A percentile compares a stretch with the other conserved stretches of the same genome.
These are phyloP conservation scores for Orius laevigatus DNA, from an alignment of 1,140 invertebrate genomes.

Conservation along the genomic window DNA sequence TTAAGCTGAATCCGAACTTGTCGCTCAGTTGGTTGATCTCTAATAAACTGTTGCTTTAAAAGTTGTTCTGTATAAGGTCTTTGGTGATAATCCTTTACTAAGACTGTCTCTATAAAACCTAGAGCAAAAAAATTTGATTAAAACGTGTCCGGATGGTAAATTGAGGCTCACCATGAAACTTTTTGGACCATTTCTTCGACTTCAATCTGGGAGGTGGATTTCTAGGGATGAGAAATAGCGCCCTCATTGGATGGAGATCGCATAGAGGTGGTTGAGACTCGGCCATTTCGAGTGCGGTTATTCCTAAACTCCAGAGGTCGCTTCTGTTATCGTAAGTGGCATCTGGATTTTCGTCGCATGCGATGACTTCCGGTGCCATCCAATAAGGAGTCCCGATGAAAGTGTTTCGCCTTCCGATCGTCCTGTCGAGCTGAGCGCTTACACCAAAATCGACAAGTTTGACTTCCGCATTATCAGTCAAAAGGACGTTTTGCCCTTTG, in stretches of 20 bases:
- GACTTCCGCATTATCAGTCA: slow-evolving; percentile 99
- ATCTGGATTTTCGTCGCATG: slow-evolving; percentile 99
- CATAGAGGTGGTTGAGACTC: slow-evolving; percentile 97
- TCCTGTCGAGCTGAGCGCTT: slow-evolving; percentile 95
- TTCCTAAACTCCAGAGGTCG: slow-evolving; percentile 90
- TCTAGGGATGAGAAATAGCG: slow-evolving; percentile 94
- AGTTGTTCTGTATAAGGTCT: slow-evolving; percentile 96
- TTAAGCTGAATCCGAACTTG: slow-evolving; percentile 97
- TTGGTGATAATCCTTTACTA: slow-evolving; percentile 96
- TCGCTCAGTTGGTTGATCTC: slow-evolving; percentile 93
- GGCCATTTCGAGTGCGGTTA: slow-evolving; percentile 98
- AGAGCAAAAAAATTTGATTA: slow-evolving; percentile 20
- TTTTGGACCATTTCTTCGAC: slow-evolving; percentile 96
- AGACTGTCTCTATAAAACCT: slow-evolving; percentile 65
- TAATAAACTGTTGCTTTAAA: slow-evolving; percentile 92
- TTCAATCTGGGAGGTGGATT: slow-evolving; percentile 93
- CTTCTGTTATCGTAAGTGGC: slow-evolving; percentile 99
- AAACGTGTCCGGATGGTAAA: no score
- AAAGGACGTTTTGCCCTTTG: slow-evolving; percentile 98
- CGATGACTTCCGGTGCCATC: slow-evolving; percentile 97
- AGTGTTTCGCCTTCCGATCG: slow-evolving; percentile 95
- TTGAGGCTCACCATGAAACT: slow-evolving; percentile 60
- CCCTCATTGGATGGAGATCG: slow-evolving; percentile 99
- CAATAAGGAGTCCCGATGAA: slow-evolving; percentile 99
- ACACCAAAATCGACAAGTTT: slow-evolving; percentile 99